Evolutionary conservation across 2,113 vertebrate species (phyloP), one percentile per base, ranked within the genome.

Genomic region (Oncorhynchus nerka): DNA sequence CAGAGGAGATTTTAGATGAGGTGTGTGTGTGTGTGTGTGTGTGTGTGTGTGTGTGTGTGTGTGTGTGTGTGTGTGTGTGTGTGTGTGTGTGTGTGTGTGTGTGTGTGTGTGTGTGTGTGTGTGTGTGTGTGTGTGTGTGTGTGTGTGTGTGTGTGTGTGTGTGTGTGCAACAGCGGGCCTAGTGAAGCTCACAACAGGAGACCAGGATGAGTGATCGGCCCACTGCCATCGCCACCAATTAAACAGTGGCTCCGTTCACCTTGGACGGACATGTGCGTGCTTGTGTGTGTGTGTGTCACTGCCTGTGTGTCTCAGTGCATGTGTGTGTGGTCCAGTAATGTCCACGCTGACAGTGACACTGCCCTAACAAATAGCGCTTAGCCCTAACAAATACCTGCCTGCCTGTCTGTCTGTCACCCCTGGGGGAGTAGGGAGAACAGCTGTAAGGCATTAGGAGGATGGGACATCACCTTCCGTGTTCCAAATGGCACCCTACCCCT

Each of bases 151-250:
- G 55, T 13, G 55, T 13, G 55, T 13, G 55, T 15, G 59, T 3
- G 62, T 16, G 81, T 83, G 84, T 79, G 59, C 67, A 81, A 61
- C 74, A 57, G 57, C 86, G 62, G 71, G 57, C 61, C 26, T 48
- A 61, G 39, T 4, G 12, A 51, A 51, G 28, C 67, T 83, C 69
- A 51, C 73, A 76, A 74, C 76, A 73, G 75, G 30, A 69, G 62
- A 57, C 71, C 30, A 55, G 67, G 84, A 66, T 76, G 82, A 65
- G 81, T 24, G 65, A 67, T 5, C 24, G n/a, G 88, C 84, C 79
- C 77, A 74, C 75, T 82, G 83, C 85, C 86, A 86, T 87, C 90
- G 83, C 85, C 87, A 86, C 87, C 90, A 91, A 90, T 93, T 92
- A 92, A 90, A 88, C 86, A 80, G 89, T 87, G 89, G 81, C 88